These are phyloP conservation scores for Gyps fulvus DNA, from an alignment of 2,113 vertebrate genomes.

Conservation along the genomic window DNA sequence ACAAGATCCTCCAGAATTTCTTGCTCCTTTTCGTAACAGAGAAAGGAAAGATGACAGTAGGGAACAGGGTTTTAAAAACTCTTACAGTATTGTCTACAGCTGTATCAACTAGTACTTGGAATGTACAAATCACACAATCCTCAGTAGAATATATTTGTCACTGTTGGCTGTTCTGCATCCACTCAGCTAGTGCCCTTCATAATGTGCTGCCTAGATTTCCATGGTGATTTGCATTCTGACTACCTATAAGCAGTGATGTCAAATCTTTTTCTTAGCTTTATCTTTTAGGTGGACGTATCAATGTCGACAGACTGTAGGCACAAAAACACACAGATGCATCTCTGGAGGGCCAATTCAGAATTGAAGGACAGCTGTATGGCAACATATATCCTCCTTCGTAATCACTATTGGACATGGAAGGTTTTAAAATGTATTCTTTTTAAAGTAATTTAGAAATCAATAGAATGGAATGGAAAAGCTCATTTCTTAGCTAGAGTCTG, in stretches of 20 bases:
- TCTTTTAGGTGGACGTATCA: not conserved
- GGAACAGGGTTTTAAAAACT: not conserved
- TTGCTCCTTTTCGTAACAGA: not conserved
- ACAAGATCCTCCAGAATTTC: not conserved
- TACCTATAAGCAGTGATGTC: not conserved
- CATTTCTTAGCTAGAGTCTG: not conserved
- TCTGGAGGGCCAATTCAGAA: not conserved
- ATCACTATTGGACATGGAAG: not conserved
- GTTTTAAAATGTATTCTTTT: not conserved
- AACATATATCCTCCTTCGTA: not conserved
- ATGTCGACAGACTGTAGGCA: not conserved
- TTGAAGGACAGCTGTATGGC: not conserved
- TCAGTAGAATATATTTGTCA: constrained; percentile 6
- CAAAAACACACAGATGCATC: not conserved
- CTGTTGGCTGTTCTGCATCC: constrained; percentile 1
- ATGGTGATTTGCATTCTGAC: not conserved
- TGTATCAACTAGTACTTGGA: constrained; percentile 11
- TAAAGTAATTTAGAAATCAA: not conserved
- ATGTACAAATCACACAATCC: not conserved
- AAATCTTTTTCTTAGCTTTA: not conserved
- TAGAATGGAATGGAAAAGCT: not conserved
- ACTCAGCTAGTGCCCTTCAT: not conserved
- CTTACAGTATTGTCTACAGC: not conserved
- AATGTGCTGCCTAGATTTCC: not conserved
- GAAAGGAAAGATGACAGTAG: not conserved